A percentile compares a stretch with the other conserved stretches of the same genome.
Evolutionary conservation across 2,113 vertebrate species (phyloP).

Genomic region (Abramis brama): DNA sequence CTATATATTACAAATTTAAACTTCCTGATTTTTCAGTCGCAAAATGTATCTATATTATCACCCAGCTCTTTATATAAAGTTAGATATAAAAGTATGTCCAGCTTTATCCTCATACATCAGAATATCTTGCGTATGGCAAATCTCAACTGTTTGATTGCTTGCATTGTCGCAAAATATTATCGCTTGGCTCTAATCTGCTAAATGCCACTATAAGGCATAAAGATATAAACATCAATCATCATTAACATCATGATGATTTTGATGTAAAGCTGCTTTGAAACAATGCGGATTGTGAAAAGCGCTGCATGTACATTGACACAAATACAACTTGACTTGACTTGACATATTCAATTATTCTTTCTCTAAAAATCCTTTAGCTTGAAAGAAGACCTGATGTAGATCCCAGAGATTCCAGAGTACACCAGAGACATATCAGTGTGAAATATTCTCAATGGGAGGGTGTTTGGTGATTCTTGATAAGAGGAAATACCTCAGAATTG

Average conservation of each 20-base stretch:
- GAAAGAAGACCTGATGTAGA: neutral
- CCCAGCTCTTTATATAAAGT: neutral
- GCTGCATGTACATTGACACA: neutral
- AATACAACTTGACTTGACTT: neutral
- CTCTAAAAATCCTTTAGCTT: neutral
- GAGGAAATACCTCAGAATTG: constrained; percentile 77
- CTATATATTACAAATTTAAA: no score
- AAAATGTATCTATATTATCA: neutral
- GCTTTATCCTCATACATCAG: neutral
- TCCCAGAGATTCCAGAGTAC: constrained; percentile 4
- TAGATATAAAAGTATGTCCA: neutral
- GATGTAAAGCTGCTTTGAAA: neutral
- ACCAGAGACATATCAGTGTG: constrained; percentile 10
- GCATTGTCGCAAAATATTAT: neutral
- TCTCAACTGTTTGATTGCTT: neutral
- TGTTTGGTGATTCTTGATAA: constrained; percentile 58
- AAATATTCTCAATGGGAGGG: constrained; percentile 49
- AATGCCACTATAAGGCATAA: no score
- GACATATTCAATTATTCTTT: neutral
- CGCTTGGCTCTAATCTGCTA: neutral
- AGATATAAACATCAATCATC: neutral
- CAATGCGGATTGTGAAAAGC: neutral
- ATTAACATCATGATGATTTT: neutral
- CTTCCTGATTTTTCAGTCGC: neutral
- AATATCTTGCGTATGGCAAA: no score